These are phyloP conservation scores for Girardia tigrina DNA, from an alignment of 2,888 invertebrate species.

Conservation along the genomic window DNA sequence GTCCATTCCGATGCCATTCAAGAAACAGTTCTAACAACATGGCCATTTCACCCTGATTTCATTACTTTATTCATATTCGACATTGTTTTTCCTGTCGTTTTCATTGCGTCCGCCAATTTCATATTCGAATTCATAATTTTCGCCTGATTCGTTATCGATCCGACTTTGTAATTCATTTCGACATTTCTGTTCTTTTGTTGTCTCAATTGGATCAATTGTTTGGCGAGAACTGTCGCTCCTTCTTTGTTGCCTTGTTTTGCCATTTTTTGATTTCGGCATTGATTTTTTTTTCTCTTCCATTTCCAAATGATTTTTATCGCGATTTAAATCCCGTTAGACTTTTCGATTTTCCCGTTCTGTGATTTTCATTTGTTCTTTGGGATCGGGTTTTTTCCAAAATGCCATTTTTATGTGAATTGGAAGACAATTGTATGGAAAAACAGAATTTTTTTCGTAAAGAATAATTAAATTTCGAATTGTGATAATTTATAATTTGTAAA, in stretches of 20 bases:
- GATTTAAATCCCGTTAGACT: slow-evolving; percentile 68
- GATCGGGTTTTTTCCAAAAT: slow-evolving; percentile 45
- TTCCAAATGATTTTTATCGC: slow-evolving; percentile 67
- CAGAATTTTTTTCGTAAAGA: no score
- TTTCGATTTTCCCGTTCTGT: slow-evolving; percentile 68
- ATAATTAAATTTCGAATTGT: no score
- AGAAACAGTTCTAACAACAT: slow-evolving; percentile 66
- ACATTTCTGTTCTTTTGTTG: slow-evolving; percentile 73
- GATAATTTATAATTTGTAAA: no score
- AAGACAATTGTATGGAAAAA: no score
- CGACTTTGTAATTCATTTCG: slow-evolving; percentile 66
- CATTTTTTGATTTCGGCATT: slow-evolving; percentile 73
- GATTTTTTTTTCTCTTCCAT: slow-evolving; percentile 75
- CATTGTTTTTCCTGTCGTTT: slow-evolving; percentile 73
- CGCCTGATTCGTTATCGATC: slow-evolving; percentile 66
- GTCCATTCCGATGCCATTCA: no score
- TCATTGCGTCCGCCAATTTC: slow-evolving; percentile 73
- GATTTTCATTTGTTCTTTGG: slow-evolving; percentile 63
- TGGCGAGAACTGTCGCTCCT: slow-evolving; percentile 60
- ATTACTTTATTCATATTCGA: slow-evolving; percentile 69
- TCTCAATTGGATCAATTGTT: slow-evolving; percentile 70
- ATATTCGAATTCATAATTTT: slow-evolving; percentile 77
- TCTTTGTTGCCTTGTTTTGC: slow-evolving; percentile 75
- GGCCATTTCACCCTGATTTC: slow-evolving; percentile 69
- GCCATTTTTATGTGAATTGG: slow-evolving; percentile 40